These are phyloP conservation scores for Drosophila pseudoobscura DNA, from an alignment of 1,140 invertebrate species.

Conservation along the genomic window DNA sequence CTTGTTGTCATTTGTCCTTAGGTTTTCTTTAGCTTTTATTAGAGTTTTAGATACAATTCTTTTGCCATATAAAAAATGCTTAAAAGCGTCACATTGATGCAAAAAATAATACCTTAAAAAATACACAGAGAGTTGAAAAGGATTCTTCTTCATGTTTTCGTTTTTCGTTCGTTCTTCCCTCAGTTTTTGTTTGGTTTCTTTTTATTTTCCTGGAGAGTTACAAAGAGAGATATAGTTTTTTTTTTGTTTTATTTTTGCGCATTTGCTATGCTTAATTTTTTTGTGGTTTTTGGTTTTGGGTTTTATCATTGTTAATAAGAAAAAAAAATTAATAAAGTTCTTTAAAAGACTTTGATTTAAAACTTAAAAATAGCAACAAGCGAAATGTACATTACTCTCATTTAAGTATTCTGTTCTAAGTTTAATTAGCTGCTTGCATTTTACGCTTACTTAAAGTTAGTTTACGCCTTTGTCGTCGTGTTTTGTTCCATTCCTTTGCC, in stretches of 20 bases:
- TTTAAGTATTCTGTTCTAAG: conserved; percentile 52
- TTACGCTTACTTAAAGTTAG: conserved; percentile 61
- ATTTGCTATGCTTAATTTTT: conserved; percentile 43
- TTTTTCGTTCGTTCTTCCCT: conserved; percentile 36
- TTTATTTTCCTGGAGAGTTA: conserved; percentile 44
- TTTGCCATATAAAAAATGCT: conserved; percentile 72
- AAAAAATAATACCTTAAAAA: conserved; percentile 76
- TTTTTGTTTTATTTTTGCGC: conserved; percentile 46
- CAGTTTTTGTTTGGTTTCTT: conserved; percentile 10
- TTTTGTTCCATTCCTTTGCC: conserved; percentile 35
- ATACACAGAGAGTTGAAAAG: conserved; percentile 70
- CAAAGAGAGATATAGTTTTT: conserved; percentile 56
- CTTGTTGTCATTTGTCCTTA: conserved; percentile 29
- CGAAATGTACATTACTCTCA: conserved; percentile 76
- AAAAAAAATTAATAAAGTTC: conserved; percentile 79
- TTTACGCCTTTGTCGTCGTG: conserved; percentile 53
- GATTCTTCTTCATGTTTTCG: conserved; percentile 42
- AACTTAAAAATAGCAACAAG: conserved; percentile 83
- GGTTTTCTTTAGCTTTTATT: conserved; percentile 57
- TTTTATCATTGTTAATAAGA: conserved; percentile 67
- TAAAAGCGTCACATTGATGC: conserved; percentile 76
- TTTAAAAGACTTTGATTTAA: conserved; percentile 82
- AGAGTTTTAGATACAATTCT: conserved; percentile 69
- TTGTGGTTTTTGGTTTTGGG: conserved; percentile 17
- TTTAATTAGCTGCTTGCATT: conserved; percentile 50